A percentile compares a stretch with the other conserved stretches of the same genome.
phyloP scores from a whole-genome alignment of 2,797 vertebrate genomes.

The Pangasius krempfi region DNA sequence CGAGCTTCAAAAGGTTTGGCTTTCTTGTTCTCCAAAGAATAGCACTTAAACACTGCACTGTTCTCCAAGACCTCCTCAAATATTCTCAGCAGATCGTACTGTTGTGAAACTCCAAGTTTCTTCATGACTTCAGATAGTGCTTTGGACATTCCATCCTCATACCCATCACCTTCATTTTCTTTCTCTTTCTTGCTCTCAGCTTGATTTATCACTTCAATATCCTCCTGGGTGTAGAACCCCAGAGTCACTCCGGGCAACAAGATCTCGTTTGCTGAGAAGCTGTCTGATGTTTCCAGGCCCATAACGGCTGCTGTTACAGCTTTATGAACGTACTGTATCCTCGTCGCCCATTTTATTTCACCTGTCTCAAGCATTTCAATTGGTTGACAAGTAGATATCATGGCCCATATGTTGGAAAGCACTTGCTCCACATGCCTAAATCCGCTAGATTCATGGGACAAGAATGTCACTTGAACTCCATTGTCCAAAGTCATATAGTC shows the following conservation, averaged over 20 bases:
- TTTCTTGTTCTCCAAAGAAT: conserved; percentile 22
- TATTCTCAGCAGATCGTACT: conserved; percentile 46
- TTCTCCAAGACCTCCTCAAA: conserved; percentile 38
- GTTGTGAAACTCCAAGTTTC: conserved; percentile 33
- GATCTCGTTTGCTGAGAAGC: conserved; percentile 40
- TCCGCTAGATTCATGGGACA: conserved; percentile 62
- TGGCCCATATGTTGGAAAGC: conserved; percentile 60
- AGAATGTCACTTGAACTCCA: conserved; percentile 62
- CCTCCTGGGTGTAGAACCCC: conserved; percentile 48
- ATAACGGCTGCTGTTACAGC: conserved; percentile 40
- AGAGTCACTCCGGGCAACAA: conserved; percentile 39
- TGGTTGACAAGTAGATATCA: conserved; percentile 55
- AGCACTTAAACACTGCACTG: conserved; percentile 28
- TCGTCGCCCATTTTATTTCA: conserved; percentile 56
- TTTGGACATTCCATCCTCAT: conserved; percentile 24
- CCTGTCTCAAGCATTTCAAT: conserved; percentile 57
- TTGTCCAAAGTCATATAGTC: conserved; percentile 65
- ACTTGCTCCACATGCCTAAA: conserved; percentile 60
- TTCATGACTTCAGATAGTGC: conserved; percentile 9
- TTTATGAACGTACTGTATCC: conserved; percentile 56
- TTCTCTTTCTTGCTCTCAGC: background rate
- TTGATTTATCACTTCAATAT: conserved; percentile 30
- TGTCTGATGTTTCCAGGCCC: conserved; percentile 29
- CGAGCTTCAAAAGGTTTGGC: background rate
- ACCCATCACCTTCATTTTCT: background rate